phyloP scores from a whole-genome alignment of 64 coral and sea anemone species.

The Dendronephthya gigantea region DNA sequence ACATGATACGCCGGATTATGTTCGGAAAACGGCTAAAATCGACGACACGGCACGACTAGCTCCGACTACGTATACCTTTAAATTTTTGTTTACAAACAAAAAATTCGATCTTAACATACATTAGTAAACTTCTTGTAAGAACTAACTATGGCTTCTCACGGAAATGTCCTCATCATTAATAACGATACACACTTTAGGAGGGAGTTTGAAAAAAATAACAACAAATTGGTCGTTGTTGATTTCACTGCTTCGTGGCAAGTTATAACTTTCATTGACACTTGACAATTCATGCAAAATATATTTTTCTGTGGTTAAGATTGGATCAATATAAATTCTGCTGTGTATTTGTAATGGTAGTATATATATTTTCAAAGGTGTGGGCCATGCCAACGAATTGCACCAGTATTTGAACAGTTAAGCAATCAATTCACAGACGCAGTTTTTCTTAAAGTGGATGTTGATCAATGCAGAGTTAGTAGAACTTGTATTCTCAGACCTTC shows the following conservation, averaged over 20 bases:
- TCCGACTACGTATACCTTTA: too few relatives aligned
- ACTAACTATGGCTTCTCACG: not conserved
- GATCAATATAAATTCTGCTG: not conserved
- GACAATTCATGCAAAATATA: not conserved
- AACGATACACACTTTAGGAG: not conserved
- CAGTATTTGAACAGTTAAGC: not conserved
- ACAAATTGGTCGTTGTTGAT: not conserved
- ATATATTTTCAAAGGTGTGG: not conserved
- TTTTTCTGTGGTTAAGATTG: too few relatives aligned
- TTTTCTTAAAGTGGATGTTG: not conserved
- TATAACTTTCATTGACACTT: not conserved
- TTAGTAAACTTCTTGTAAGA: not conserved
- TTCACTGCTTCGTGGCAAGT: not conserved
- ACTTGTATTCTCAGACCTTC: too few relatives aligned
- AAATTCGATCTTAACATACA: too few relatives aligned
- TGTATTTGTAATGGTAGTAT: not conserved
- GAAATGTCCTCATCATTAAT: not conserved
- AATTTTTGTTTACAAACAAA: too few relatives aligned
- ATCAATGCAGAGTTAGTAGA: not conserved
- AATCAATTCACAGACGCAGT: not conserved
- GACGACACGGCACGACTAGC: too few relatives aligned
- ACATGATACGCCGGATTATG: too few relatives aligned
- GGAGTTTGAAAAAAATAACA: not conserved
- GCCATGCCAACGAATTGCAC: not conserved
- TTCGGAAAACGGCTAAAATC: too few relatives aligned